Base-by-base conservation (phyloP, 2,888 invertebrate species). In the Zele albiditarsus region DNA sequence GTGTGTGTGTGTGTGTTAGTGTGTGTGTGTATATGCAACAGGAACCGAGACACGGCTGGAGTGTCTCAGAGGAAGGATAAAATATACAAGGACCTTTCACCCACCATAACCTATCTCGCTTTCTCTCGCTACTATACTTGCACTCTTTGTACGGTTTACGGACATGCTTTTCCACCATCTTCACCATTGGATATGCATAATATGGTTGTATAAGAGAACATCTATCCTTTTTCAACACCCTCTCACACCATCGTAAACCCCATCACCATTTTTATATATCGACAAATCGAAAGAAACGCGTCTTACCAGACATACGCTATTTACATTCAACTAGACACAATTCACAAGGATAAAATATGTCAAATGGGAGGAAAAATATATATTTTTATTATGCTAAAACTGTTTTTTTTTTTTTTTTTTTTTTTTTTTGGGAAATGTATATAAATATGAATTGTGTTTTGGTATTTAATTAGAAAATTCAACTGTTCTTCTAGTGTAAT, bases 11-110 rank as follows among this genome's bases (percentile, higher is more conserved):
- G 53, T 53, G 53, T 53, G 20, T 53, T 16, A 46, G 2, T 53
- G 5, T 46, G 4, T 23, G 53, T 68, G 58, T 74, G 66, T 71
- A 74, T 71, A 75, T 76, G 77, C 78, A 80, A 78, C 79, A 79
- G 74, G 74, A 77, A 74, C 68, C 71, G 75, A 49, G 71, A 71
- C 72, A 76, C 65, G 70, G 78, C 62, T 66, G 75, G 67, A 74
- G 75, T 73, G 79, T 79, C 71, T 79, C 80, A 28, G 65, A 78
- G 72, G 76, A 72, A 74, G 73, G 72, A 82, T 82, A 79, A 82
- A 80, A 83, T 81, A 82, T 80, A 79, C 79, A 81, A 72, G 78
- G 74, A 79, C 74, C 75, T 71, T 79, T 76, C 76, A 53, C 27
- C 73, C 57, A 62, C 71, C 73, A 65, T 74, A 69, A 42, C 58